Percentiles rank a stretch among this genome's conserved stretches.
phyloP scores from a whole-genome alignment of 2,888 invertebrate genomes.

The Acronicta alni region DNA sequence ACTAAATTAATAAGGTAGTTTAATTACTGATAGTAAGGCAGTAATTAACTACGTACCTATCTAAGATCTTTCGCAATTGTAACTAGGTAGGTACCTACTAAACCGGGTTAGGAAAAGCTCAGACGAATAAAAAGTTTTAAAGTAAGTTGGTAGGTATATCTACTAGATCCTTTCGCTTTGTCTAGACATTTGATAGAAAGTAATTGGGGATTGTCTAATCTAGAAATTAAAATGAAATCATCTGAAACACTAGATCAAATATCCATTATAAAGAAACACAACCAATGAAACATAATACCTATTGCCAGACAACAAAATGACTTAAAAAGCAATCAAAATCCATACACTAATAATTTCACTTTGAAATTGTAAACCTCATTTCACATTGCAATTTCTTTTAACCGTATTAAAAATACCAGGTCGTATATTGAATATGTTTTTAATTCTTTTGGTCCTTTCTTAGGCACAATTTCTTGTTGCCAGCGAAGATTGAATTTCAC shows the following conservation, averaged over 20 bases:
- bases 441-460: conserved; percentile 24
- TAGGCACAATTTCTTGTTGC: conserved; percentile 34
- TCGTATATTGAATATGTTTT: conserved; percentile 18
- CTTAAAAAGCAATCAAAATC: conserved; percentile 46
- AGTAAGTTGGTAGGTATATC: too few relatives aligned
- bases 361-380: conserved; percentile 47
- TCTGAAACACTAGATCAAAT: neutral
- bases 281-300: conserved; percentile 12
- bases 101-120: too few relatives aligned
- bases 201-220: neutral
- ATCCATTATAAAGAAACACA: conserved; percentile 13
- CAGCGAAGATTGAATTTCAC: conserved; percentile 61
- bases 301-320: conserved; percentile 15
- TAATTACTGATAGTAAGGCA: too few relatives aligned
- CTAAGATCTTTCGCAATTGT: too few relatives aligned
- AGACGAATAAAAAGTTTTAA: too few relatives aligned
- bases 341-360: conserved; percentile 35
- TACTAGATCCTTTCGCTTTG: neutral
- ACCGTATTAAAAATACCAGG: conserved; percentile 35
- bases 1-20: too few relatives aligned
- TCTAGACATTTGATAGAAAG: neutral
- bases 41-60: too few relatives aligned
- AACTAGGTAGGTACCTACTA: too few relatives aligned
- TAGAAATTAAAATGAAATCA: conserved; percentile 1
- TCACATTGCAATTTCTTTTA: conserved; percentile 32